Percentiles rank a stretch among this genome's conserved stretches.
phyloP scores from a whole-genome alignment of 2,888 invertebrate species.

The Nysson spinosus region DNA sequence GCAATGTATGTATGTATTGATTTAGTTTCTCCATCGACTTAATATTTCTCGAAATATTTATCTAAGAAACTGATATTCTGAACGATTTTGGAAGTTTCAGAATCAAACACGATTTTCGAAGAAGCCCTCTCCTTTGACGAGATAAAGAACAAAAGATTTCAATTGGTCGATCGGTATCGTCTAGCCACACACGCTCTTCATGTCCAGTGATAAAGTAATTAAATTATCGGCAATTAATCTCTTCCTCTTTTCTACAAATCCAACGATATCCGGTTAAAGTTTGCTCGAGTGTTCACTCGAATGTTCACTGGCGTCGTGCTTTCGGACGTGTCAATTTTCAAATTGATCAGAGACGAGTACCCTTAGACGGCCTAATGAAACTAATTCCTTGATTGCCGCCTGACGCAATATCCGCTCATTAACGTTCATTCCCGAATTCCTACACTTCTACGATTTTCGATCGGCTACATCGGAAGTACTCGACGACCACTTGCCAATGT shows the following conservation, averaged over 20 bases:
- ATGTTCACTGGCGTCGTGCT: slow-evolving; percentile 25
- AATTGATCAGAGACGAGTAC: slow-evolving; percentile 50
- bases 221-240: slow-evolving; percentile 51
- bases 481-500: slow-evolving; percentile 33
- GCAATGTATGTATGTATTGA: no score
- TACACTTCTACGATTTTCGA: slow-evolving; percentile 45
- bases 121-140: slow-evolving; percentile 5
- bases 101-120: slow-evolving; percentile 8
- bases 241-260: slow-evolving; percentile 39
- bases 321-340: slow-evolving; percentile 57
- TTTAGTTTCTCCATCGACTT: no score
- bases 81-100: no score
- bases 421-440: slow-evolving; percentile 54
- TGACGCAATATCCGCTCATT: slow-evolving; percentile 61
- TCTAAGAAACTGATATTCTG: no score
- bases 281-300: slow-evolving; percentile 27
- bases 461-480: slow-evolving; percentile 27
- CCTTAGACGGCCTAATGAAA: slow-evolving; percentile 55
- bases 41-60: no score
- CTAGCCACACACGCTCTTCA: slow-evolving; percentile 17
- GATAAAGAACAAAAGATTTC: slow-evolving; percentile 16
- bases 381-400: slow-evolving; percentile 60
- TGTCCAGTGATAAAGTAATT: slow-evolving; percentile 43
- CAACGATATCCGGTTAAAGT: slow-evolving; percentile 30
- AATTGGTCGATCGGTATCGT: slow-evolving; percentile 16